Conservation (phyloP, 2,888 invertebrate genomes). For the Adelognathus sp. region DNA sequence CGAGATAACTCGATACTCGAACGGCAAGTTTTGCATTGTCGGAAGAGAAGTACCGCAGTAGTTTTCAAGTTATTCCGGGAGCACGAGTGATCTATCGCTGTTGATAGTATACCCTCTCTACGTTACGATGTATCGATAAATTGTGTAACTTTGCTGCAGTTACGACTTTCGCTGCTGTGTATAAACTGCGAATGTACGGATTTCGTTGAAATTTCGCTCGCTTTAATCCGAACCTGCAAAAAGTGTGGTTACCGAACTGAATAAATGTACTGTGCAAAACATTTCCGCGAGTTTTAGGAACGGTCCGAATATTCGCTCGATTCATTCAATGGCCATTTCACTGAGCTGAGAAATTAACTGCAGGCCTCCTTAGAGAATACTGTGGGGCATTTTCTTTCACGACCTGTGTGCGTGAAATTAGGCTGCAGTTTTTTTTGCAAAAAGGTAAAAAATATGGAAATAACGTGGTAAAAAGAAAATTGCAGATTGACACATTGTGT, state of each 20-base stretch:
- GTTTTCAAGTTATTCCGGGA: constrained; percentile 49
- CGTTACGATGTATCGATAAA: constrained; percentile 51
- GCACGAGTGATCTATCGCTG: constrained; percentile 51
- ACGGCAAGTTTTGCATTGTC: constrained; percentile 47
- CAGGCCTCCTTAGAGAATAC: too few relatives aligned
- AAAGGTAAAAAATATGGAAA: too few relatives aligned
- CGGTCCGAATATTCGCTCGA: too few relatives aligned
- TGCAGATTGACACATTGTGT: too few relatives aligned
- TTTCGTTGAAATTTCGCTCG: background rate
- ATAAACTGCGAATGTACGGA: background rate
- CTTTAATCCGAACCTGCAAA: background rate
- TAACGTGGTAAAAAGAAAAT: too few relatives aligned
- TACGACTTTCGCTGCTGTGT: background rate
- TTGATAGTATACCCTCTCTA: constrained; percentile 39
- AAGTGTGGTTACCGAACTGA: background rate
- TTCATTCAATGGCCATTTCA: too few relatives aligned
- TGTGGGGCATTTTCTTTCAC: too few relatives aligned
- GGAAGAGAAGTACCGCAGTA: constrained; percentile 34
- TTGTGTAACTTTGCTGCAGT: constrained; percentile 28
- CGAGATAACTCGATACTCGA: constrained; percentile 34
- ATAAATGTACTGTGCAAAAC: background rate
- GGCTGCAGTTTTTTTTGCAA: too few relatives aligned
- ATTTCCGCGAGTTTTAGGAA: too few relatives aligned
- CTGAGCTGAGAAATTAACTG: too few relatives aligned
- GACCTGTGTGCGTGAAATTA: too few relatives aligned